Evolutionary conservation across 2,888 invertebrate species (phyloP), one percentile per base, ranked within the genome.

Genomic region (Harpagoxenus sublaevis): DNA sequence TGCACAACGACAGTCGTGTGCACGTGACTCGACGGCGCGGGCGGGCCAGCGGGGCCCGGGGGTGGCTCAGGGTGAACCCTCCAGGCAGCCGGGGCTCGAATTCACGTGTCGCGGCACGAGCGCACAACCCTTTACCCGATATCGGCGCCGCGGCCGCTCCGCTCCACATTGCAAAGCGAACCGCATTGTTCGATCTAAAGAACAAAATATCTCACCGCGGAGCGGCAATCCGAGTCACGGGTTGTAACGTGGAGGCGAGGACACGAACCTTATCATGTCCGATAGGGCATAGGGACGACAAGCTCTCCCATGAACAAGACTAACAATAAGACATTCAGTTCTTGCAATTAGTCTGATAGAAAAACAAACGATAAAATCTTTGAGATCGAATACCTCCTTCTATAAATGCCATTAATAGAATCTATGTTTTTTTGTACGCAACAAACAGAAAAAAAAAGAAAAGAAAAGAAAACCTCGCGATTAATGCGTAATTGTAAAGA

Each of bases 61-160:
- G 85, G 70, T 86, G 85, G 74, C 70, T 68, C 84, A 73, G 79
- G 66, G 60, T 78, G 68, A 81, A 23, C 51, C 86, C 71, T 79
- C 75, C 66, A 81, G 79, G 73, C 79, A 73, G 48, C 35, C 78
- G 71, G 84, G 48, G 86, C 87, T 86, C 85, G 85, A 86, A 84
- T 85, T 92, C 93, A 93, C 92, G 93, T 92, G 93, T 87, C 85
- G 68, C 84, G 84, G 84, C 92, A 93, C 92, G 91, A 79, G 92
- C 55, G 60, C 70, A 51, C 71, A 62, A 79, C 77, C 60, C 81
- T 74, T 82, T 77, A 75, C 73, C 35, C 78, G 73, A 42, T 68
- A 65, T 85, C 79, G 48, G 70, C 62, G 60, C n/a, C 42, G 70
- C 18, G 23, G 78, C 77, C 53, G 45, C 42, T 62, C 55, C 45